These are phyloP conservation scores for Ectemnius lituratus DNA, from an alignment of 2,888 invertebrate genomes.

Conservation along the genomic window DNA sequence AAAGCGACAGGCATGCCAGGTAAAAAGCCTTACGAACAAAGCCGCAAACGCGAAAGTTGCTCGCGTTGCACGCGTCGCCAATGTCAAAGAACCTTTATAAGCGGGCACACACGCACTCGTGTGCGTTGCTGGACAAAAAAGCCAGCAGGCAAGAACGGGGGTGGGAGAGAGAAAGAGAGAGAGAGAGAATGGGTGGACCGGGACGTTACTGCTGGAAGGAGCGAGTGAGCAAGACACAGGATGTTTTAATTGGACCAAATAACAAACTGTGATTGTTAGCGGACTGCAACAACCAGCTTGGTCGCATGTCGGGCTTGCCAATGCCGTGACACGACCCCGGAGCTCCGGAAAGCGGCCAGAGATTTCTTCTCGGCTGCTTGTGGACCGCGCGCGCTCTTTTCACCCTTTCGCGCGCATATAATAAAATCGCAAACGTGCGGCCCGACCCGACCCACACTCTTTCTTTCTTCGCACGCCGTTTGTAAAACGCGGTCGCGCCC, in stretches of 20 bases:
- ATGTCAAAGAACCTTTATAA: conserved; percentile 57
- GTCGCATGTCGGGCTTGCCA: conserved; percentile 35
- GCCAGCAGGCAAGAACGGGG: background rate
- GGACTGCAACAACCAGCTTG: conserved; percentile 45
- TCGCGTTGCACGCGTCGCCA: conserved; percentile 27
- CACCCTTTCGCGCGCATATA: conserved; percentile 8
- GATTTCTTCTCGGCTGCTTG: background rate
- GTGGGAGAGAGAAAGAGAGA: conserved; percentile 24
- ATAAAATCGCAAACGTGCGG: background rate
- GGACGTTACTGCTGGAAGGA: background rate
- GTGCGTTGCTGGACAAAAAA: conserved; percentile 33
- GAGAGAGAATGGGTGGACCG: too few species aligned
- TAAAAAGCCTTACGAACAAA: conserved; percentile 5
- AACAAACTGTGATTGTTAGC: conserved; percentile 62
- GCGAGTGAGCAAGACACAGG: conserved; percentile 29
- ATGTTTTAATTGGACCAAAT: conserved; percentile 64
- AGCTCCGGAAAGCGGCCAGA: conserved; percentile 14
- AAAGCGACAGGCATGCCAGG: conserved; percentile 2
- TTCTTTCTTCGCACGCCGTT: too few species aligned
- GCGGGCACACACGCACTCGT: conserved; percentile 14
- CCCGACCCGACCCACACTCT: too few species aligned
- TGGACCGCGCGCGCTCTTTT: conserved; percentile 10
- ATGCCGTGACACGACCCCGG: conserved; percentile 18
- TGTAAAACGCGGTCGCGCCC: too few species aligned
- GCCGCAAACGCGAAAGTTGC: conserved; percentile 41